phyloP scores from a whole-genome alignment of 2,797 vertebrate genomes.

The Onychomys leucogaster region DNA sequence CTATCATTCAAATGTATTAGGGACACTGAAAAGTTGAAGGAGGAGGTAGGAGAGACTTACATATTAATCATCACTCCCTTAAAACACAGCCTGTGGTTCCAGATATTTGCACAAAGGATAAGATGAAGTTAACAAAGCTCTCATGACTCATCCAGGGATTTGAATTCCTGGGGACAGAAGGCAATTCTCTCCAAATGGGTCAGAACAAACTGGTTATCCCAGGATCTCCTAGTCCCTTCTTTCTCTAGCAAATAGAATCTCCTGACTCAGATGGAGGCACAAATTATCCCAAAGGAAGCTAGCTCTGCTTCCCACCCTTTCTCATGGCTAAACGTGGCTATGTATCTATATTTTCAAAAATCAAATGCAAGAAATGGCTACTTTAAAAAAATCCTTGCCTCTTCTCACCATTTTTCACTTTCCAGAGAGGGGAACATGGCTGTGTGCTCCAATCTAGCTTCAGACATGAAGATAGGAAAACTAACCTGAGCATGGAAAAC shows the following conservation, averaged over 20 bases:
- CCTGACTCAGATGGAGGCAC: neutral
- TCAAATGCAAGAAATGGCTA: slow-evolving; percentile 19
- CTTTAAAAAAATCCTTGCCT: neutral
- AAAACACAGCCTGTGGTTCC: neutral
- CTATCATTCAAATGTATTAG: neutral
- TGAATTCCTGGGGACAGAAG: neutral
- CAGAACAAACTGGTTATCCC: neutral
- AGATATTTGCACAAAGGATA: neutral
- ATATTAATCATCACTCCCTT: neutral
- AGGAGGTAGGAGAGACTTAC: neutral
- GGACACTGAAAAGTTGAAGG: neutral
- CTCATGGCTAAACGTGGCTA: neutral
- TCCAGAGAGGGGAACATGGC: neutral
- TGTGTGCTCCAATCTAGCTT: neutral
- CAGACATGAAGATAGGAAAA: neutral
- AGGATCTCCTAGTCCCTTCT: neutral
- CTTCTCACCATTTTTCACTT: neutral
- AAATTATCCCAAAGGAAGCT: neutral
- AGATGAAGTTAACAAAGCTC: neutral
- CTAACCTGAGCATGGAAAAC: neutral
- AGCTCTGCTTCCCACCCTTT: neutral
- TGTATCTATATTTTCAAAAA: neutral
- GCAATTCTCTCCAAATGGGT: neutral
- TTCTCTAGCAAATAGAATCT: neutral
- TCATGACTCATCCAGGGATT: neutral